Conservation (phyloP, 2,797 vertebrate species). For the Lithobates pipiens region DNA sequence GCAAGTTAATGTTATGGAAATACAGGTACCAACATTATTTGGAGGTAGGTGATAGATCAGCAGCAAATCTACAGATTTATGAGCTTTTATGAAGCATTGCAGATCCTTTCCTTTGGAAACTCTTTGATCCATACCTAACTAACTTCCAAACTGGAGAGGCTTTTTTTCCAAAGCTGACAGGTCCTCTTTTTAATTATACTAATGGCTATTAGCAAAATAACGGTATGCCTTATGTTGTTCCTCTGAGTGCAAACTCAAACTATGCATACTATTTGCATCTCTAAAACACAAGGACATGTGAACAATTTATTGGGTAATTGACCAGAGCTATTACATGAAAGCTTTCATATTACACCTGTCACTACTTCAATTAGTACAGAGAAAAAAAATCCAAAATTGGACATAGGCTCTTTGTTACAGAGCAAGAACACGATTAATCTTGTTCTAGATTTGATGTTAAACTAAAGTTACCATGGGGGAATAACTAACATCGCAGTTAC, state of each 20-base stretch:
- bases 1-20: no score
- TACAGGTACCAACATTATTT: no score
- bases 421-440: constrained; percentile 28
- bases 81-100: no score
- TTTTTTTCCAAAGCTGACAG: no score
- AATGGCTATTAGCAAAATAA: no score
- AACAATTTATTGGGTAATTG: not conserved
- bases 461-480: constrained; percentile 12
- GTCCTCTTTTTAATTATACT: no score
- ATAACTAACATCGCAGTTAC: constrained; percentile 27
- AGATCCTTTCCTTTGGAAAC: no score
- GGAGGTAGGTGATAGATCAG: no score
- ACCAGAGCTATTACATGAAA: not conserved
- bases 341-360: constrained; percentile 7
- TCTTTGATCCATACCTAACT: no score
- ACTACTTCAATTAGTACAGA: constrained; percentile 14
- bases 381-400: constrained; percentile 6
- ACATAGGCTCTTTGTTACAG: not conserved
- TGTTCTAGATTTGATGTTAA: constrained; percentile 22
- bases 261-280: not conserved
- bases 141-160: no score
- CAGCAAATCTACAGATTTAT: no score
- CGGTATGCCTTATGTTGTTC: not conserved
- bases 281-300: not conserved
- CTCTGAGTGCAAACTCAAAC: not conserved